Conservation (phyloP, 2,888 invertebrate genomes). For the Apamea crenata region DNA sequence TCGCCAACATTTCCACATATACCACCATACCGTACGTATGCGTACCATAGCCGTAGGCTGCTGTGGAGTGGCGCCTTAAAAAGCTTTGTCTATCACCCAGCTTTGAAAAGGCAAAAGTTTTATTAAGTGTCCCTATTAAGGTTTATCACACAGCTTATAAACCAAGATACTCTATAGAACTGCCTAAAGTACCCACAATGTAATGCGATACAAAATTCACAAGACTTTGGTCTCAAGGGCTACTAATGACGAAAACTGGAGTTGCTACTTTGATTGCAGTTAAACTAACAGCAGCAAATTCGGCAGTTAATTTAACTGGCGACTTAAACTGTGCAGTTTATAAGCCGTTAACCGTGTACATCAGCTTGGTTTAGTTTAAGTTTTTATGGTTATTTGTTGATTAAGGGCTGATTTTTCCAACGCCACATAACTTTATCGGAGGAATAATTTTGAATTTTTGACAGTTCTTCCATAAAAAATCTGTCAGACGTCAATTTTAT, state of each 20-base stretch:
- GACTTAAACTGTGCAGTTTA: slow-evolving; percentile 39
- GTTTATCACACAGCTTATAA: slow-evolving; percentile 17
- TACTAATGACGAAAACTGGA: slow-evolving; percentile 43
- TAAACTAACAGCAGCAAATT: too few species aligned
- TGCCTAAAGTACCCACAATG: neutral
- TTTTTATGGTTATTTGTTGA: slow-evolving; percentile 12
- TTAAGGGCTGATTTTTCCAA: too few species aligned
- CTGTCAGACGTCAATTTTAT: too few species aligned
- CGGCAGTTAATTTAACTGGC: slow-evolving; percentile 58
- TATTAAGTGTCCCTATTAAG: neutral
- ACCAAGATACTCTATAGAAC: slow-evolving; percentile 4
- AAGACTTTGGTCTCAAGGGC: slow-evolving; percentile 2
- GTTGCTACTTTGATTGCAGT: slow-evolving; percentile 39
- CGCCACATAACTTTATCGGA: too few species aligned
- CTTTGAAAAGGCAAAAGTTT: slow-evolving; percentile 26
- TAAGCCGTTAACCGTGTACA: slow-evolving; percentile 29
- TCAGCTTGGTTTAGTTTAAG: slow-evolving; percentile 5
- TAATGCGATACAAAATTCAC: slow-evolving; percentile 26
- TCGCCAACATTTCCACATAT: neutral
- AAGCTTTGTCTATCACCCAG: neutral
- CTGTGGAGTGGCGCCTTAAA: neutral
- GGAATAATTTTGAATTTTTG: too few species aligned
- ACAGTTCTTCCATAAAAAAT: too few species aligned
- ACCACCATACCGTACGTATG: too few species aligned
- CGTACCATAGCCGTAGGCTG: too few species aligned